Evolutionary conservation across 2,797 vertebrate genomes (phyloP).

Genomic region (Silurus aristotelis): DNA sequence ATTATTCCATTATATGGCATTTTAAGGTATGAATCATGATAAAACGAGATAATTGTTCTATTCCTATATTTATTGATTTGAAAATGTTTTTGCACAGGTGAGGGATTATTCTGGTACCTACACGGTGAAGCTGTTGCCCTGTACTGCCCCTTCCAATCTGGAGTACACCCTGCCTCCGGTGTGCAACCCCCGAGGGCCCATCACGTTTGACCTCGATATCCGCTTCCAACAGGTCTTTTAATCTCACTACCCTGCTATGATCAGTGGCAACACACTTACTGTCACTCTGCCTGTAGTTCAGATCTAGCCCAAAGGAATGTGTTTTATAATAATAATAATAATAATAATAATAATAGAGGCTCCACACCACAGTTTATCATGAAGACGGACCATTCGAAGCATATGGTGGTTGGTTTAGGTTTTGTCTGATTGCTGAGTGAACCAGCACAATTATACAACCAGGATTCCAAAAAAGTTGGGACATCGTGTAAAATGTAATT

Average conservation of each 20-base stretch:
- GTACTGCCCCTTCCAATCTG: slow-evolving; percentile 77
- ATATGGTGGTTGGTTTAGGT: too few relatives aligned
- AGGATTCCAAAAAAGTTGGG: too few relatives aligned
- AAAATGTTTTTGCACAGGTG: slow-evolving; percentile 71
- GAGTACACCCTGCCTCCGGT: slow-evolving; percentile 82
- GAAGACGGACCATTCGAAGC: too few relatives aligned
- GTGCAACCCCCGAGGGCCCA: slow-evolving; percentile 84
- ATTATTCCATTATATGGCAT: background rate
- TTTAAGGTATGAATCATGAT: background rate
- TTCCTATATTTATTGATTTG: background rate
- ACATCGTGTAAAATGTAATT: too few relatives aligned
- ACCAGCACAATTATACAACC: too few relatives aligned
- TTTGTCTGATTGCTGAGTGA: too few relatives aligned
- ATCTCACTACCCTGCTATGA: background rate
- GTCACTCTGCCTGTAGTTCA: background rate
- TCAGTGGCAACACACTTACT: background rate
- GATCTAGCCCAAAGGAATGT: background rate
- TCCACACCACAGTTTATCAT: background rate
- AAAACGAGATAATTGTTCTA: background rate
- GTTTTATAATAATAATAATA: too few relatives aligned
- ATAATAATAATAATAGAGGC: background rate
- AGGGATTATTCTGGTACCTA: slow-evolving; percentile 94
- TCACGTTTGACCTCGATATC: slow-evolving; percentile 90
- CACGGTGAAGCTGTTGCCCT: slow-evolving; percentile 86
- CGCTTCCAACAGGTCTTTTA: slow-evolving; percentile 88